phyloP scores from a whole-genome alignment of 2,113 vertebrate species.

The Proterorhinus semilunaris region DNA sequence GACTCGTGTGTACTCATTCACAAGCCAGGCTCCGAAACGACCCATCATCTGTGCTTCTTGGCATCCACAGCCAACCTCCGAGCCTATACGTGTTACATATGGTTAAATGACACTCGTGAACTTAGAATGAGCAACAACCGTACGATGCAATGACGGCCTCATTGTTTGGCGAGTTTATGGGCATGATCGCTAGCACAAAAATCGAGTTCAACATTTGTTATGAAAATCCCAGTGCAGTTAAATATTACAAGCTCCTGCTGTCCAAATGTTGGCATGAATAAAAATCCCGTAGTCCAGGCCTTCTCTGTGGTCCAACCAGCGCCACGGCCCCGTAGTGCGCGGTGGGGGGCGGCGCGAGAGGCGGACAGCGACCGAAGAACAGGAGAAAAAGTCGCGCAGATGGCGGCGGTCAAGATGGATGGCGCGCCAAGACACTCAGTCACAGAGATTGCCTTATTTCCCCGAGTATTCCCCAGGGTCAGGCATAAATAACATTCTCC shows the following conservation, averaged over 20 bases:
- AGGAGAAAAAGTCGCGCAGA: constrained; percentile 12
- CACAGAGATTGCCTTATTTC: constrained; percentile 54
- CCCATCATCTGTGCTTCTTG: no score
- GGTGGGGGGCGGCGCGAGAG: constrained; percentile 17
- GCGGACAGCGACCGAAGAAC: constrained; percentile 56
- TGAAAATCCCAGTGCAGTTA: background rate
- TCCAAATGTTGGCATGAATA: background rate
- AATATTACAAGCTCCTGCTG: background rate
- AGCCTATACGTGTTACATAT: no score
- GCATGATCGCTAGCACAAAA: no score
- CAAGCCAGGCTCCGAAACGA: no score
- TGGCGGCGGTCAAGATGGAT: constrained; percentile 30
- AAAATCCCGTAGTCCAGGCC: constrained; percentile 4
- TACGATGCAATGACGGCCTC: no score
- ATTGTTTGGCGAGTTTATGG: no score
- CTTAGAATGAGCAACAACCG: no score
- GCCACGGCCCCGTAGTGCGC: constrained; percentile 52
- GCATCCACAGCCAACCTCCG: no score
- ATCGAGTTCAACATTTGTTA: no score
- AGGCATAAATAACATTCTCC: background rate
- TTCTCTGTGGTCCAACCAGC: constrained; percentile 67
- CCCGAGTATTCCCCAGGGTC: constrained; percentile 27
- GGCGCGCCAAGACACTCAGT: constrained; percentile 38
- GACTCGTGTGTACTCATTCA: no score
- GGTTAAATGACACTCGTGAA: no score